phyloP scores from a whole-genome alignment of 2,797 vertebrate genomes.

The Phrynocephalus vlangalii region DNA sequence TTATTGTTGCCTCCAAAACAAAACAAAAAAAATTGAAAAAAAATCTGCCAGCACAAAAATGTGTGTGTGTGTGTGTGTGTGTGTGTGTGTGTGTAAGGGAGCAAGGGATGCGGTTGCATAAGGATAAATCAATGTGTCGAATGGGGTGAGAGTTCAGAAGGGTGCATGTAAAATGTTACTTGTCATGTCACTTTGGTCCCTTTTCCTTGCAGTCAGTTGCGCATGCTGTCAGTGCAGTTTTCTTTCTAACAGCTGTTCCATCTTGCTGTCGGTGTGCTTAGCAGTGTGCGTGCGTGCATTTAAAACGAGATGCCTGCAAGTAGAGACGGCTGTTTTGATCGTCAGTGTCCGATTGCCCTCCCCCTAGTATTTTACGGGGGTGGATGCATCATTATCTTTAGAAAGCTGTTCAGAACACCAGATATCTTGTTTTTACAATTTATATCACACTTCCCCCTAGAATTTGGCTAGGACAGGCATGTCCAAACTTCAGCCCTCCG shows the following conservation, averaged over 20 bases:
- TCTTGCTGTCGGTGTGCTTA: conserved; percentile 50
- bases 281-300: neutral
- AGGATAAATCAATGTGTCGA: neutral
- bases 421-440: neutral
- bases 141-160: neutral
- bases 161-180: neutral
- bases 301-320: neutral
- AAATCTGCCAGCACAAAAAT: conserved; percentile 42
- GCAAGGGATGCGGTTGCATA: conserved; percentile 1
- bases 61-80: neutral
- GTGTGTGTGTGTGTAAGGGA: neutral
- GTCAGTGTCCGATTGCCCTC: no score
- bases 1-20: conserved; percentile 12
- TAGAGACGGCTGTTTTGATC: neutral
- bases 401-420: neutral
- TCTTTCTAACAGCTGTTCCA: conserved; percentile 41
- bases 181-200: neutral
- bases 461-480: neutral
- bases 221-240: neutral
- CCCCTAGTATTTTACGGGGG: no score
- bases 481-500: no score
- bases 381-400: no score
- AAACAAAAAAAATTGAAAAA: neutral
- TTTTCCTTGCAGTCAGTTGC: neutral
- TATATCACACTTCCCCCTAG: neutral